These are phyloP conservation scores for Lates calcarifer DNA, from an alignment of 2,113 vertebrate genomes.

Conservation along the genomic window DNA sequence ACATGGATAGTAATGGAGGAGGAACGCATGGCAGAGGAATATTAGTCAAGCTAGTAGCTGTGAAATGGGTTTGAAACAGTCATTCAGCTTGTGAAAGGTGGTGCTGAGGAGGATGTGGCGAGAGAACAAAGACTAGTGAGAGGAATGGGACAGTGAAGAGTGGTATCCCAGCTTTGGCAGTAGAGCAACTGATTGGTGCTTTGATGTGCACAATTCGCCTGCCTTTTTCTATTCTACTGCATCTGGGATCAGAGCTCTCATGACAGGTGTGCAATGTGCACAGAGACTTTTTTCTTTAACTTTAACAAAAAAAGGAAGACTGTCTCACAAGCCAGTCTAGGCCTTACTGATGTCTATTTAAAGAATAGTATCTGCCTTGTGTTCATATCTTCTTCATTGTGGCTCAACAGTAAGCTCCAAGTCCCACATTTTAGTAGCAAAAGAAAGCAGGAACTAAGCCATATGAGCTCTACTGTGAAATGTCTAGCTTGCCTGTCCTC, in stretches of 20 bases:
- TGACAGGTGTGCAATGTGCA: constrained; percentile 62
- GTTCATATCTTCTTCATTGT: constrained; percentile 21
- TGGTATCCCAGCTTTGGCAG: constrained; percentile 73
- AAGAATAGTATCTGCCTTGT: constrained; percentile 19
- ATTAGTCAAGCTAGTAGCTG: constrained; percentile 79
- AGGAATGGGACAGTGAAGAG: constrained; percentile 59
- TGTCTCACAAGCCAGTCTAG: constrained; percentile 28
- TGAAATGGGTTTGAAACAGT: constrained; percentile 79
- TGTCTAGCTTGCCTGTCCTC: not conserved
- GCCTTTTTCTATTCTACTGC: constrained; percentile 58
- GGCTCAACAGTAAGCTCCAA: constrained; percentile 3
- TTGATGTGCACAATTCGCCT: constrained; percentile 77
- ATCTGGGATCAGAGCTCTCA: constrained; percentile 61
- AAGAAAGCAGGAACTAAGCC: constrained; percentile 10
- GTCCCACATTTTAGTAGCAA: constrained; percentile 14
- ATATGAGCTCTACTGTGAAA: constrained; percentile 10
- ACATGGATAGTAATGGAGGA: constrained; percentile 52
- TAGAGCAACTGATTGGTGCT: constrained; percentile 71
- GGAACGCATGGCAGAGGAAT: constrained; percentile 59
- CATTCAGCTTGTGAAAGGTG: constrained; percentile 59
- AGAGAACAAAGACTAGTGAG: constrained; percentile 57
- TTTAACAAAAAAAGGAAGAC: constrained; percentile 10
- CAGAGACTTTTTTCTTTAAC: constrained; percentile 28
- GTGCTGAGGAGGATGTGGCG: constrained; percentile 53
- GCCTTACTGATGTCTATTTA: constrained; percentile 37